Percentiles rank a stretch among this genome's conserved stretches.
Evolutionary conservation across 2,113 vertebrate genomes (phyloP).

Genomic region (Odontophorus gujanensis): DNA sequence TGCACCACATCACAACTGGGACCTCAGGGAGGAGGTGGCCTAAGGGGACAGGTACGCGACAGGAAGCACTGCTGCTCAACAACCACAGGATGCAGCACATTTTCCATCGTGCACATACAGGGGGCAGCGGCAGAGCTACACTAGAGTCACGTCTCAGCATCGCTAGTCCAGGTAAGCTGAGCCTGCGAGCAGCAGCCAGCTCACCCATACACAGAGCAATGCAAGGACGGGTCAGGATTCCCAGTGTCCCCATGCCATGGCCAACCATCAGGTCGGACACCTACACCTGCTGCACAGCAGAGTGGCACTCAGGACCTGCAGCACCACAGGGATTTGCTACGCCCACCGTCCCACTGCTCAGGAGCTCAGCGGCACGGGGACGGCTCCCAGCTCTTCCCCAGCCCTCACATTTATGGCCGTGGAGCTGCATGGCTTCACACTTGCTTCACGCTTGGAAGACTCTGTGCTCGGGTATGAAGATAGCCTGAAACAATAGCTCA

Average conservation of each 20-base stretch:
- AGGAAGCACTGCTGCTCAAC: background rate
- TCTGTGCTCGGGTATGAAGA: conserved; percentile 34
- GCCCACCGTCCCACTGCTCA: rapidly evolving
- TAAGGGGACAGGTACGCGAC: background rate
- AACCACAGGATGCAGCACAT: background rate
- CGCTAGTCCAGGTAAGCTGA: background rate
- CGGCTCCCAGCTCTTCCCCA: background rate
- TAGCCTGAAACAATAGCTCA: conserved; percentile 59
- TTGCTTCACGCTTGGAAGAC: background rate
- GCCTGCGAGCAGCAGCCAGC: background rate
- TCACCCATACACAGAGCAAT: rapidly evolving
- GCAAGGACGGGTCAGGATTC: background rate
- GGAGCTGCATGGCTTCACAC: background rate
- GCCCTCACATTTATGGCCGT: background rate
- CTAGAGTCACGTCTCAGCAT: background rate
- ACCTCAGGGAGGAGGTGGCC: background rate
- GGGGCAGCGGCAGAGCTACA: background rate
- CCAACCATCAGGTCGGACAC: background rate
- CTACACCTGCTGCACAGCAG: rapidly evolving
- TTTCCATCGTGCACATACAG: background rate
- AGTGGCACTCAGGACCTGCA: background rate
- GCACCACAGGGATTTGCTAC: background rate
- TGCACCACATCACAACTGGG: background rate
- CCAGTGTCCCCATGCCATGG: background rate
- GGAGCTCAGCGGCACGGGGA: background rate